phyloP scores from a whole-genome alignment of 2,797 vertebrate species.

The Tapirus indicus region DNA sequence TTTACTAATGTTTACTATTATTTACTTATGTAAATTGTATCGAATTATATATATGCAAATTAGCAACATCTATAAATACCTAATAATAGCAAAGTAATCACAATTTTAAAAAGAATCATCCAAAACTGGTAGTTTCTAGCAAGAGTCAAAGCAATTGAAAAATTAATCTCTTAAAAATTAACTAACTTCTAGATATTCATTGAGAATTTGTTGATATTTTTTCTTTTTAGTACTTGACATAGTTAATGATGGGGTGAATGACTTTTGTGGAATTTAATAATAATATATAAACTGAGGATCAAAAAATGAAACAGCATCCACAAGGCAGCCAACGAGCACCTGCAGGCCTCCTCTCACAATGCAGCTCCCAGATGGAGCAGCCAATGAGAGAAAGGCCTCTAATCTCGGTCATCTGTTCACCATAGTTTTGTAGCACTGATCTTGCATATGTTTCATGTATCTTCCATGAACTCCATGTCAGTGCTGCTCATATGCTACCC shows the following conservation, averaged over 20 bases:
- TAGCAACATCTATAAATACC: constrained; percentile 3
- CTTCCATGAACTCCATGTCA: too few species aligned
- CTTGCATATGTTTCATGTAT: too few species aligned
- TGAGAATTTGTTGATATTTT: neutral
- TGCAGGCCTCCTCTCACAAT: neutral
- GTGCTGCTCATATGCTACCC: too few species aligned
- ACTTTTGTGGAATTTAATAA: neutral
- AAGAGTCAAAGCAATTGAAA: neutral
- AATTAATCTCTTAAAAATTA: constrained; percentile 28
- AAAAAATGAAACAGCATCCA: neutral
- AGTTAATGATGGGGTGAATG: neutral
- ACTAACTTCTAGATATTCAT: neutral
- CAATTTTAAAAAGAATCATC: neutral
- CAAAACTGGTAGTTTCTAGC: neutral
- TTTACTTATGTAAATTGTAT: neutral
- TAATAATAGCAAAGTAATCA: neutral
- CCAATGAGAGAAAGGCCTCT: neutral
- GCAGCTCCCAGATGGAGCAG: neutral
- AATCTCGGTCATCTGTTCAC: neutral
- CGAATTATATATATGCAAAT: neutral
- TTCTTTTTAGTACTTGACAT: neutral
- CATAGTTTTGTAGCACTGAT: too few species aligned
- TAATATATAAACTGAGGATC: neutral
- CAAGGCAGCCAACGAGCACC: neutral
- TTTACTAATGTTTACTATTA: neutral